Evolutionary conservation across 1,140 invertebrate species (phyloP).

Genomic region (Drosophila dunni): DNA sequence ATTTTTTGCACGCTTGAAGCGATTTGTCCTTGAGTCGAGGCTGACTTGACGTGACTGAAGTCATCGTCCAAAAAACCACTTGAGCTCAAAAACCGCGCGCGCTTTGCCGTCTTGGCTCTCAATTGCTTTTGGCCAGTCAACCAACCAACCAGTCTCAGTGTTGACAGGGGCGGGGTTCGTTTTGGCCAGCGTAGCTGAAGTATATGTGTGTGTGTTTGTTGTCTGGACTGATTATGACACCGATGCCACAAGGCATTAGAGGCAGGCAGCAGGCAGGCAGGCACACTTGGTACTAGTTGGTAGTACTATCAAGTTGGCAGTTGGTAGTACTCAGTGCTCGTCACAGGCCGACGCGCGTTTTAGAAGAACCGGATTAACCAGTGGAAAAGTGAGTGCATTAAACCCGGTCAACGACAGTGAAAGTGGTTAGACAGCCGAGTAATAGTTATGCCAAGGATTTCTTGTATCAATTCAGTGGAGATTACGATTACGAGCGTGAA

Average conservation of each 20-base stretch:
- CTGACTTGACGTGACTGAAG: slow-evolving; percentile 47
- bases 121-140: slow-evolving; percentile 21
- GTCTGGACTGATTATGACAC: slow-evolving; percentile 77
- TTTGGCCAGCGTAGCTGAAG: not conserved
- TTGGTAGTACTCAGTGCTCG: slow-evolving; percentile 9
- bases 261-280: not conserved
- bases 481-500: not conserved
- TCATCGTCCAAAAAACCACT: slow-evolving; percentile 54
- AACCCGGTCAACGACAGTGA: slow-evolving; percentile 78
- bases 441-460: slow-evolving; percentile 56
- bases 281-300: no score
- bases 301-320: no score
- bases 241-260: slow-evolving; percentile 57
- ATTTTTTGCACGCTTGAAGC: slow-evolving; percentile 72
- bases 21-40: slow-evolving; percentile 76
- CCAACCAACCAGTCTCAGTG: slow-evolving; percentile 25
- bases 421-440: slow-evolving; percentile 62
- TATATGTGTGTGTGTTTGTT: slow-evolving; percentile 14
- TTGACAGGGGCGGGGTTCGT: slow-evolving; percentile 13
- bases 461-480: not conserved
- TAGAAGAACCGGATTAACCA: slow-evolving; percentile 82
- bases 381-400: slow-evolving; percentile 80
- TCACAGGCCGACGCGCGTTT: slow-evolving; percentile 57
- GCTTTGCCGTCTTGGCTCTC: slow-evolving; percentile 9
- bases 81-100: slow-evolving; percentile 52